Conservation (phyloP, 2,888 invertebrate species). For the Metallyticus violacea region DNA sequence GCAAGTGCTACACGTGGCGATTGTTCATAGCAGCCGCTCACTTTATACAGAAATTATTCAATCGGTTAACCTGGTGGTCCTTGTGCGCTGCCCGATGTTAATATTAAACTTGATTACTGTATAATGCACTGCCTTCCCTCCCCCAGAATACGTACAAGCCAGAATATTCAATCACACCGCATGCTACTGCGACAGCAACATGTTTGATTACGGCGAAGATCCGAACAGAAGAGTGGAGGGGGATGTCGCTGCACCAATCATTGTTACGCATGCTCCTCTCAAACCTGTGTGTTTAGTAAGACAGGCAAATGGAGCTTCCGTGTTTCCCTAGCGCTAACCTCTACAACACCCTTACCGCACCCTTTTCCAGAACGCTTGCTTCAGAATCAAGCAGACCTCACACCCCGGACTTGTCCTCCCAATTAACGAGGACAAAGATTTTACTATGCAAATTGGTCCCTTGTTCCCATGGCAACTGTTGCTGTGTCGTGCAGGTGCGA, state of each 20-base stretch:
- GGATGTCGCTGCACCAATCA: neutral
- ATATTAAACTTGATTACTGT: conserved; percentile 15
- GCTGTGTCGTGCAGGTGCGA: conserved; percentile 39
- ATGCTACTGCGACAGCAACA: neutral
- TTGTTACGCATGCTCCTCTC: neutral
- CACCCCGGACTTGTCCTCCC: conserved; percentile 28
- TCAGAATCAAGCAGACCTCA: neutral
- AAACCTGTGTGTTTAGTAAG: conserved; percentile 5
- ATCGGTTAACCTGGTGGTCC: neutral
- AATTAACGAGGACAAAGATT: conserved; percentile 44
- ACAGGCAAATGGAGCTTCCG: conserved; percentile 29
- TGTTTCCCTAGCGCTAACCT: conserved; percentile 18
- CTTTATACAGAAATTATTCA: conserved; percentile 5
- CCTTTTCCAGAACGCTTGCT: neutral
- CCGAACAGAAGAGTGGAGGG: neutral
- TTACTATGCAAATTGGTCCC: conserved; percentile 44
- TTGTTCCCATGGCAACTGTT: conserved; percentile 41
- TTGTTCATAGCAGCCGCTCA: neutral
- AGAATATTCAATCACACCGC: conserved; percentile 11
- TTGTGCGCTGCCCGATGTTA: neutral
- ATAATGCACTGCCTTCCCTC: conserved; percentile 1
- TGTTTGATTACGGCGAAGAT: conserved; percentile 13
- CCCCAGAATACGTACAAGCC: neutral
- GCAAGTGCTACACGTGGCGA: neutral
- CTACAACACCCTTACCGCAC: neutral